Evolutionary conservation across 92 coral and sea anemone genomes (phyloP).

Genomic region (Porites lobata): DNA sequence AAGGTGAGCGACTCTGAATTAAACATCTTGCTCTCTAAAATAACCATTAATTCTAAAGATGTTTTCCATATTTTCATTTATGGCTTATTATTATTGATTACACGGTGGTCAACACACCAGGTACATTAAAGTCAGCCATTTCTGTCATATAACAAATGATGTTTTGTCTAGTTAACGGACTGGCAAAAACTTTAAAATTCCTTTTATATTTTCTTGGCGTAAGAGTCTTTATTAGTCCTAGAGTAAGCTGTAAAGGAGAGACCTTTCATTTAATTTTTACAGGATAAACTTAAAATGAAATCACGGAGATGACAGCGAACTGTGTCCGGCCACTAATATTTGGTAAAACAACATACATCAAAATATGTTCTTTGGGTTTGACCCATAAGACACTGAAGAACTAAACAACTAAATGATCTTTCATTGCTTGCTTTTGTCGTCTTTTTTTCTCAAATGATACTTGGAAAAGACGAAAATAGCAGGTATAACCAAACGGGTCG

Average conservation of each 20-base stretch:
- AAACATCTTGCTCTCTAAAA: neutral
- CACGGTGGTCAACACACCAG: slow-evolving; percentile 3
- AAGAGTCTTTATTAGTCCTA: no score
- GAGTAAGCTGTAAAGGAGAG: neutral
- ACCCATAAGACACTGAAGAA: neutral
- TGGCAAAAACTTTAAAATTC: neutral
- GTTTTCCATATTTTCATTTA: no score
- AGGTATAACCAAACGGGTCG: slow-evolving; percentile 18
- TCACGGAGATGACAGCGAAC: neutral
- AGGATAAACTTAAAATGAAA: neutral
- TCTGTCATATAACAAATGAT: neutral
- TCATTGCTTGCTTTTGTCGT: neutral
- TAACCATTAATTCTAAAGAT: neutral
- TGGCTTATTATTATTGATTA: slow-evolving; percentile 5
- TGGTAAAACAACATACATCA: neutral
- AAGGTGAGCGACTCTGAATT: neutral
- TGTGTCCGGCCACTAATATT: neutral
- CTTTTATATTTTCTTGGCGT: neutral
- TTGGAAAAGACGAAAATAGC: neutral
- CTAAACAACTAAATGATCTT: neutral
- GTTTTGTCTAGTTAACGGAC: neutral
- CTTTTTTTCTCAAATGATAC: neutral
- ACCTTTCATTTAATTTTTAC: neutral
- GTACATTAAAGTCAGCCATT: neutral
- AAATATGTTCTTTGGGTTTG: neutral